These are phyloP conservation scores for Poeciliopsis turrubarensis DNA, from an alignment of 2,113 vertebrate genomes.

Conservation along the genomic window DNA sequence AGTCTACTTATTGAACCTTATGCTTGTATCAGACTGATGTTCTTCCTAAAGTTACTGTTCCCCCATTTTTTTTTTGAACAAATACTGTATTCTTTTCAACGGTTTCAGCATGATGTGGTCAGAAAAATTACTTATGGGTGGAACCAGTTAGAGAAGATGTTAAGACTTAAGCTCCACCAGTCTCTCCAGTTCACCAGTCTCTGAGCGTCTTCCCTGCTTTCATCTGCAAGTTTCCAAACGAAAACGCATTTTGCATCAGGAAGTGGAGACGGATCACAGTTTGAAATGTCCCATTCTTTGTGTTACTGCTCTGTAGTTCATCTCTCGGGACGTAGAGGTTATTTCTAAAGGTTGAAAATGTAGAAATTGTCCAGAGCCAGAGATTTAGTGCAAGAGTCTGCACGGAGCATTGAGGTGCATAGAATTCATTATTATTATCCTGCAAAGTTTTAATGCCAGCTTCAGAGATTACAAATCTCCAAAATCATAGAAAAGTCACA, in stretches of 20 bases:
- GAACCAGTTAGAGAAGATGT: constrained; percentile 6
- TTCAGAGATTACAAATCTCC: constrained; percentile 25
- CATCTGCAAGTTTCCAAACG: constrained; percentile 7
- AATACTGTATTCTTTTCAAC: neutral
- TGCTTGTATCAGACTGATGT: neutral
- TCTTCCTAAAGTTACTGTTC: neutral
- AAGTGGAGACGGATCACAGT: constrained; percentile 10
- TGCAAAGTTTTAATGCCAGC: constrained; percentile 7
- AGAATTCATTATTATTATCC: constrained; percentile 4
- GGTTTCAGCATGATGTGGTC: constrained; percentile 13
- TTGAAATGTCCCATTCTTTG: constrained; percentile 2
- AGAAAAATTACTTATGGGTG: constrained; percentile 7
- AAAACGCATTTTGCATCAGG: constrained; percentile 22
- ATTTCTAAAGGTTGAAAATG: constrained; percentile 2
- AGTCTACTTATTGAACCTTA: neutral
- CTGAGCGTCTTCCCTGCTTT: constrained; percentile 15
- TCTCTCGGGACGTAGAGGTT: neutral
- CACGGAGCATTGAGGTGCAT: constrained; percentile 14
- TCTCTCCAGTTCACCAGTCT: constrained; percentile 32
- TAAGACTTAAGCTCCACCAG: constrained; percentile 17
- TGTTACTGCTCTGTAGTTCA: neutral
- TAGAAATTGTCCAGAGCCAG: constrained; percentile 6
- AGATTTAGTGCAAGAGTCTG: constrained; percentile 19
- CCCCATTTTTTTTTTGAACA: neutral
- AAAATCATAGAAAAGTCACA: constrained; percentile 29